Percentiles rank a stretch among this genome's conserved stretches.
phyloP scores from a whole-genome alignment of 2,113 vertebrate genomes.

The Calyptomena viridis region DNA sequence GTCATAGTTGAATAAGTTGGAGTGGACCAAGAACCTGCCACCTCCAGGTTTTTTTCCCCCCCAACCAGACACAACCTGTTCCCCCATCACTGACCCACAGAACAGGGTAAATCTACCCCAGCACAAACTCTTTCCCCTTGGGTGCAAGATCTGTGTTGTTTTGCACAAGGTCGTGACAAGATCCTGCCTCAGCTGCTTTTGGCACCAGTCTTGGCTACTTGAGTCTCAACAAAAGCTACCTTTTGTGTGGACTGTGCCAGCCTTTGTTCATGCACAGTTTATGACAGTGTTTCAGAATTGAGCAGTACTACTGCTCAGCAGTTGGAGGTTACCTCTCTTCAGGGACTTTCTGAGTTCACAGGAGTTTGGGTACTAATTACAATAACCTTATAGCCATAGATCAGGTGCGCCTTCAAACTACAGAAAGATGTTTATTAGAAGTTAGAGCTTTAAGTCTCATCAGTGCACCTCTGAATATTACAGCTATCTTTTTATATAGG shows the following conservation, averaged over 20 bases:
- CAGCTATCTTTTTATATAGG: background rate
- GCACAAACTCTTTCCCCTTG: background rate
- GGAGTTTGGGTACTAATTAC: background rate
- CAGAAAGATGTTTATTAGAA: background rate
- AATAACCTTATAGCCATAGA: background rate
- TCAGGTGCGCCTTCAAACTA: background rate
- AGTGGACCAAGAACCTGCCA: background rate
- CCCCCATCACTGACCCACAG: background rate
- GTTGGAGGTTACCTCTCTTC: background rate
- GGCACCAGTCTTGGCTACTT: background rate
- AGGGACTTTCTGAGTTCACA: background rate
- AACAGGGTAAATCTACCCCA: background rate
- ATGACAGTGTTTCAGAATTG: background rate
- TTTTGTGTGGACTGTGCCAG: background rate
- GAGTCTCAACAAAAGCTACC: background rate
- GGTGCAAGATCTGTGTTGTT: background rate
- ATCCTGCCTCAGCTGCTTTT: background rate
- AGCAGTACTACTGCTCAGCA: background rate
- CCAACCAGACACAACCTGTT: background rate
- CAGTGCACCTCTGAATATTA: background rate
- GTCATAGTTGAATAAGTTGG: background rate
- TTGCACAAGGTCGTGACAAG: background rate
- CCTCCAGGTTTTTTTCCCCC: background rate
- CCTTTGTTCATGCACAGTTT: background rate
- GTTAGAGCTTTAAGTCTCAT: background rate